These are phyloP conservation scores for Pecten maximus DNA, from an alignment of 2,888 invertebrate species.

Conservation along the genomic window DNA sequence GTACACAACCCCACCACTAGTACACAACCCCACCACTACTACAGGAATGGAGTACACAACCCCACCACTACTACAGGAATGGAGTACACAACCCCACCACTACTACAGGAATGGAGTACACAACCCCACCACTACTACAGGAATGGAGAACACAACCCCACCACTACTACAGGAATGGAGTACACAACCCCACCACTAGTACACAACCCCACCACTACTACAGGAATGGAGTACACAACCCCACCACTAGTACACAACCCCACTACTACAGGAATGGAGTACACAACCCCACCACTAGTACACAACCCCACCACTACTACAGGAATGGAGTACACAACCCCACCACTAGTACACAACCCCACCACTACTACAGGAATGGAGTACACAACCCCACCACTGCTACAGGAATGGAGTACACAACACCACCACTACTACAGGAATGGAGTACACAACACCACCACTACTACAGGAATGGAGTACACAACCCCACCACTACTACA, in stretches of 20 bases:
- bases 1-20: too few species aligned
- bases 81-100: not conserved
- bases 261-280: not conserved
- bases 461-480: not conserved
- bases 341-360: not conserved
- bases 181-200: too few species aligned
- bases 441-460: not conserved
- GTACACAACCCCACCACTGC: not conserved
- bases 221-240: too few species aligned
- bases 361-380: not conserved
- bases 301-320: not conserved
- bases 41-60: not conserved
- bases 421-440: not conserved
- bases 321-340: too few species aligned
- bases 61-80: not conserved
- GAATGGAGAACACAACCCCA: not conserved
- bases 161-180: not conserved
- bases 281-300: too few species aligned
- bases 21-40: not conserved
- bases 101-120: not conserved
- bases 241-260: not conserved
- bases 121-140: not conserved
- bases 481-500: not conserved
- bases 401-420: not conserved
- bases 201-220: not conserved